Evolutionary conservation across 1,140 invertebrate species (phyloP), one percentile per base, ranked within the genome.

Genomic region (Achatina immaculata): DNA sequence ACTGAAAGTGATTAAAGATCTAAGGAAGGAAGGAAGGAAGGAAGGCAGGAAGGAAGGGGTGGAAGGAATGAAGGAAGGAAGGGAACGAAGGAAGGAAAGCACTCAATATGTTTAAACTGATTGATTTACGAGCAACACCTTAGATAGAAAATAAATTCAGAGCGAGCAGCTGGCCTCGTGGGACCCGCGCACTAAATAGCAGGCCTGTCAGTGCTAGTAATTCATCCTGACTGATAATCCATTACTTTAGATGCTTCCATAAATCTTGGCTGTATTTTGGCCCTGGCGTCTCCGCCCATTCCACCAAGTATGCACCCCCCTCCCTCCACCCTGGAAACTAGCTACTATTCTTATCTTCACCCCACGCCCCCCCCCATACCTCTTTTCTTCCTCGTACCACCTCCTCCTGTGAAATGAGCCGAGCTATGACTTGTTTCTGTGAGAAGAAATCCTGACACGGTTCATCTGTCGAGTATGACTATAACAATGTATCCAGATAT

Each of bases 221-320:
- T 76, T 76, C 34, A 76, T 76, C 74, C 74, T 62, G 74, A 76
- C 74, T 76, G 74, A 76, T 76, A 76, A 76, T 76, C 74, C 74
- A 76, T 76, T 76, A 76, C 74, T 62, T 58, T 40, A 40, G 74
- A 65, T 65, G 48, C 43, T 9, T 16, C 74, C 34, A 76, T 62
- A 76, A 62, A 76, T 62, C 51, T 76, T 68, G 43, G 40, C 3
- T 77, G 42, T 11, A 78, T 43, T 68, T 68, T 43, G 68, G 65
- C 62, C 40, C 40, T 66, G 19, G n/a, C 36, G 58, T 24, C 76
- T 78, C 76, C 76, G 76, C 62, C 65, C 43, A 78, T 34, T 75
- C 31, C 51, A 16, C n/a, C n/a, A 16, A 16, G 14, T 66, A 19
- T 66, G 19, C 65, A 19, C 45, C 31, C 45, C 45, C 9, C 42